Evolutionary conservation across 2,888 invertebrate species (phyloP), one percentile per base, ranked within the genome.

Genomic region (Drosophila prolongata): DNA sequence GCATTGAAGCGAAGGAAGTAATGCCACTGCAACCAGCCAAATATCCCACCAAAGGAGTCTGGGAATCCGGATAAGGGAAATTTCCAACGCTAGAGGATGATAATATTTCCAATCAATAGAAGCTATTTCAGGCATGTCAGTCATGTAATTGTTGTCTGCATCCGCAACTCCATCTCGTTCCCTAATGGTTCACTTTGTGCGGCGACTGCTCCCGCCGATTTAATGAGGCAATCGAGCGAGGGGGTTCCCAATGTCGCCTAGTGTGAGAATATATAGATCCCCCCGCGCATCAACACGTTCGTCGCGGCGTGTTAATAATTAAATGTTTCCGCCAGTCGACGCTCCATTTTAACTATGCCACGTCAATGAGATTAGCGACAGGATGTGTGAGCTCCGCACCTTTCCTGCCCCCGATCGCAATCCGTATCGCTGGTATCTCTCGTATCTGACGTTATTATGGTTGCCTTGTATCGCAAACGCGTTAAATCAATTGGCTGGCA

Each of bases 261-360:
- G 57, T 43, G 58, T 79, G 78, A 66, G 84, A 65, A 65, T 73
- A 71, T 27, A 65, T 76, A 64, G 69, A 47, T 47, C 30, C 14
- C 30, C 14, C 75, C 52, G 76, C 65, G 50, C 54, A 60, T 80
- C 71, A 70, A 67, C 69, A 68, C 78, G 68, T 61, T 75, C 34
- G 43, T 43, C 46, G 53, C 35, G 43, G 53, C 47, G 80, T 76
- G 76, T 86, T 75, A 83, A 86, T 83, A 76, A 83, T 76, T 74
- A 68, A 79, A 68, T 68, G 69, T 73, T 79, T 83, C 80, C 83
- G 80, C 52, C 70, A 42, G 65, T 56, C 60, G 53, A 40, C 49
- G 47, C 69, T 54, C 40, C 69, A 54, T 27, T 69, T 69, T 40
- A 54, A 54, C 71, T 55, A 60, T 73, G 75, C 62, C 75, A 73